Base-by-base conservation (phyloP, 2,888 invertebrate genomes). In the Torymus aiolomorphi region DNA sequence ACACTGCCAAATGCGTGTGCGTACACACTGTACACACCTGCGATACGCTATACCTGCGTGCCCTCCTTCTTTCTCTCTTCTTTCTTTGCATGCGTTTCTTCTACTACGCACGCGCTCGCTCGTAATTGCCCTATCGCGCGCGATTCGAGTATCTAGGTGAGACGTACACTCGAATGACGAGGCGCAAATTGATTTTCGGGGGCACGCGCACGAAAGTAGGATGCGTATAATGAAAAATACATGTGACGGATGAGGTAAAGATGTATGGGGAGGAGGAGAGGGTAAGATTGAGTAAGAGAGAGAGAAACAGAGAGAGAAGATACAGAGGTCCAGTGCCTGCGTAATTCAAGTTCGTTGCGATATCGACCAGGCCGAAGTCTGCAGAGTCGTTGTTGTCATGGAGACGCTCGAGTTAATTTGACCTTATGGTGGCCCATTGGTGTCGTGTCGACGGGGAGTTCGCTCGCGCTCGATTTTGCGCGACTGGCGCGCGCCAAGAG, bases 391-490 rank as follows among this genome's bases (percentile, higher is more conserved):
- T 80, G 82, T 82, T 82, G 82, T 82, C 82, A 82, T 82, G 82
- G 82, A 82, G 80, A 82, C 82, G 82, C 82, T 82, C 82, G 82
- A 82, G 82, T 82, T 82, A 82, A 82, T 82, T 82, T 82, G 82
- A 82, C 82, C 82, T 82, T 82, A 82, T 82, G 82, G 82, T 82
- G 78, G 80, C 75, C 75, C 82, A 80, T 78, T 76, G 78, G 77
- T 78, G 78, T 72, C 76, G 75, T 52, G 78, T 54, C 73, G 76
- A 57, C 81, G 71, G 24, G 78, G 12, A 24, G 24, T 24, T 24
- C 24, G 24, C 24, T 24, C 57, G n/a, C 76, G 20, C 80, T 71
- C 75, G 71, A 76, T n/a, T 69, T 69, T 76, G 24, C 16, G 66
- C 61, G 59, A 24, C 24, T 24, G 24, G 24, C 24, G 24, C 24